Evolutionary conservation across 2,888 invertebrate genomes (phyloP).

Genomic region (Drosophila testacea): DNA sequence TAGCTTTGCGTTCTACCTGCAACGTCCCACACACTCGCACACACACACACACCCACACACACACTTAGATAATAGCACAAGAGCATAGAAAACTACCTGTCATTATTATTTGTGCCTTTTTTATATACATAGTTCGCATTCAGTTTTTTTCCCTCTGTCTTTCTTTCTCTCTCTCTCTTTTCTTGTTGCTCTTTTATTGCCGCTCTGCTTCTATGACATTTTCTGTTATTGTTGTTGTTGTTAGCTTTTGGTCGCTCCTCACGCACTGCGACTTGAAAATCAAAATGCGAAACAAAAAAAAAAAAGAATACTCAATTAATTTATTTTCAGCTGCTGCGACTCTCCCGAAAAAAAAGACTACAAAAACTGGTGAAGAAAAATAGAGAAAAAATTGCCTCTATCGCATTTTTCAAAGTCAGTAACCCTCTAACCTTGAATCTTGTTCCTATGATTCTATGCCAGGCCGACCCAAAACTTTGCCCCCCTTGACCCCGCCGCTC

Average conservation of each 20-base stretch:
- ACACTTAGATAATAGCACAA: slow-evolving; percentile 43
- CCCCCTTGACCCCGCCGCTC: neutral
- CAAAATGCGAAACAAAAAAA: slow-evolving; percentile 59
- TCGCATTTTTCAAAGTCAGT: slow-evolving; percentile 82
- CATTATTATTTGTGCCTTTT: slow-evolving; percentile 72
- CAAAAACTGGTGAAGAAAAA: slow-evolving; percentile 23
- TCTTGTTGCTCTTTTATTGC: slow-evolving; percentile 5
- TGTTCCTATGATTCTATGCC: slow-evolving; percentile 63
- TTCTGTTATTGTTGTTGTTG: slow-evolving; percentile 15
- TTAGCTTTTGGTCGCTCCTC: slow-evolving; percentile 26
- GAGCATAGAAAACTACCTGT: slow-evolving; percentile 77
- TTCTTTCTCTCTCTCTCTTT: slow-evolving; percentile 8
- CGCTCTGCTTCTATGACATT: slow-evolving; percentile 50
- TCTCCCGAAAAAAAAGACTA: slow-evolving; percentile 15
- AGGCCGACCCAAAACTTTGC: slow-evolving; percentile 24
- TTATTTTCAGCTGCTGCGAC: slow-evolving; percentile 37
- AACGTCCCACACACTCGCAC: slow-evolving; percentile 45
- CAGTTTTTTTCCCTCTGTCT: slow-evolving; percentile 16
- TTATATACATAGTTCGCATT: slow-evolving; percentile 48
- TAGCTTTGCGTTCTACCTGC: slow-evolving; percentile 68
- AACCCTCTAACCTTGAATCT: slow-evolving; percentile 84
- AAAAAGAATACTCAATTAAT: slow-evolving; percentile 63
- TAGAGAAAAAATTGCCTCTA: slow-evolving; percentile 63
- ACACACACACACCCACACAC: slow-evolving; percentile 21
- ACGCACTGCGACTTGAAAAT: slow-evolving; percentile 67